phyloP scores from a whole-genome alignment of 2,888 invertebrate genomes.

The Campoplex capitator region DNA sequence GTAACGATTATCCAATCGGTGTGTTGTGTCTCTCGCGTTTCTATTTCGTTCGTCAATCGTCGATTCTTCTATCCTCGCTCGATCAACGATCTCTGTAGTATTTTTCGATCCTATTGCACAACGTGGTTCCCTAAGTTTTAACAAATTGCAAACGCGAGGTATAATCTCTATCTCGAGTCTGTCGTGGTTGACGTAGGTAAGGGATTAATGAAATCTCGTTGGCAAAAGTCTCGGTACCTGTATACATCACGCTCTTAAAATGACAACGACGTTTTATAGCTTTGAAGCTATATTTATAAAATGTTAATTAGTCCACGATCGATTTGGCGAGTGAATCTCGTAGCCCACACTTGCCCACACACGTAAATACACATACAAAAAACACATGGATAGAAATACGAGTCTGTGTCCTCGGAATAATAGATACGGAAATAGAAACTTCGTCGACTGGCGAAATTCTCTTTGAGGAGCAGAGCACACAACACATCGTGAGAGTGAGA shows the following conservation, averaged over 20 bases:
- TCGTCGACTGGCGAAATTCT: conserved; percentile 66
- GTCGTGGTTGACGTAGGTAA: conserved; percentile 38
- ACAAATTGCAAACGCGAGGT: conserved; percentile 13
- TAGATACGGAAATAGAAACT: conserved; percentile 83
- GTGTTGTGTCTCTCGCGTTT: conserved; percentile 49
- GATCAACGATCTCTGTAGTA: conserved; percentile 62
- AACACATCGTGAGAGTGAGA: conserved; percentile 59
- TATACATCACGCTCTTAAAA: background rate
- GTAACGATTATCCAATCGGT: conserved; percentile 68
- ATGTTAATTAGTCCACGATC: conserved; percentile 84
- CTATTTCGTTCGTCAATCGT: conserved; percentile 61
- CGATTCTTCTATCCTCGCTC: conserved; percentile 58
- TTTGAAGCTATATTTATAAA: conserved; percentile 82
- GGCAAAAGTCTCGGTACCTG: conserved; percentile 16
- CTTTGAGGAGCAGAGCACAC: conserved; percentile 68
- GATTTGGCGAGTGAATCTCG: conserved; percentile 83
- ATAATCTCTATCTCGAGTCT: background rate
- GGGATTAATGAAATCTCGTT: conserved; percentile 56
- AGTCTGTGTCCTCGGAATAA: conserved; percentile 80
- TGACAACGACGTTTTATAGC: conserved; percentile 63
- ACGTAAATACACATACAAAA: background rate
- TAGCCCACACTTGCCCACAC: conserved; percentile 76
- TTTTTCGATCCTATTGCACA: conserved; percentile 59
- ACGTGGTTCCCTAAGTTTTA: conserved; percentile 16
- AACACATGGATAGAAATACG: conserved; percentile 71